Percentiles rank a stretch among this genome's conserved stretches.
Conservation (phyloP, 2,797 vertebrate species). For the Hypotaenidia philippensis region DNA sequence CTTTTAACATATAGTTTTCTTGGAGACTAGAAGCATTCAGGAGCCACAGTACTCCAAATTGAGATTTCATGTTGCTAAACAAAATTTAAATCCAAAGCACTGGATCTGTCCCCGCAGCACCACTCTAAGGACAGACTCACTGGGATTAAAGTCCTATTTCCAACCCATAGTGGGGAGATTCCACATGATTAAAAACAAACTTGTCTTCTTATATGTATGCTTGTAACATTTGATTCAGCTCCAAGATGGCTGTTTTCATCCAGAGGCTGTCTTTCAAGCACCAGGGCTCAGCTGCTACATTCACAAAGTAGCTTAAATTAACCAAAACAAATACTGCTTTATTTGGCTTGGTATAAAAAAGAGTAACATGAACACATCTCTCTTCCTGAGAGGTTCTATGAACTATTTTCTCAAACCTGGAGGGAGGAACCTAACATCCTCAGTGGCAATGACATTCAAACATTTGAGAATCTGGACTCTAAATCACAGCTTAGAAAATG, state of each 20-base stretch:
- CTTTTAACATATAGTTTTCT: neutral
- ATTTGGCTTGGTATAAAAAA: neutral
- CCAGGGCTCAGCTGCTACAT: neutral
- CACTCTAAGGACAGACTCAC: neutral
- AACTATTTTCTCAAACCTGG: constrained; percentile 2
- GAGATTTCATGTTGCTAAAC: neutral
- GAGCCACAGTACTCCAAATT: neutral
- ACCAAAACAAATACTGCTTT: neutral
- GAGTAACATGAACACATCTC: neutral
- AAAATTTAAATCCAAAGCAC: neutral
- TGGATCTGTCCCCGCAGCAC: neutral
- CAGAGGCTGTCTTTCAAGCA: neutral
- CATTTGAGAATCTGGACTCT: neutral
- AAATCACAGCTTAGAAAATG: neutral
- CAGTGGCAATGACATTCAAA: neutral
- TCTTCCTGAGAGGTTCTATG: neutral
- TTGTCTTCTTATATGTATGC: neutral
- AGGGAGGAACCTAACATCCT: neutral
- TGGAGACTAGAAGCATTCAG: neutral
- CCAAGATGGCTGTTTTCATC: neutral
- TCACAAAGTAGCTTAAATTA: neutral
- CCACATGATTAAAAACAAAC: neutral
- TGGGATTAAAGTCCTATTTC: neutral
- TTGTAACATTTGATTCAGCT: neutral
- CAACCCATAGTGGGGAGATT: neutral